phyloP scores from a whole-genome alignment of 2,888 invertebrate genomes.

The Tenthredo scrophulariae region DNA sequence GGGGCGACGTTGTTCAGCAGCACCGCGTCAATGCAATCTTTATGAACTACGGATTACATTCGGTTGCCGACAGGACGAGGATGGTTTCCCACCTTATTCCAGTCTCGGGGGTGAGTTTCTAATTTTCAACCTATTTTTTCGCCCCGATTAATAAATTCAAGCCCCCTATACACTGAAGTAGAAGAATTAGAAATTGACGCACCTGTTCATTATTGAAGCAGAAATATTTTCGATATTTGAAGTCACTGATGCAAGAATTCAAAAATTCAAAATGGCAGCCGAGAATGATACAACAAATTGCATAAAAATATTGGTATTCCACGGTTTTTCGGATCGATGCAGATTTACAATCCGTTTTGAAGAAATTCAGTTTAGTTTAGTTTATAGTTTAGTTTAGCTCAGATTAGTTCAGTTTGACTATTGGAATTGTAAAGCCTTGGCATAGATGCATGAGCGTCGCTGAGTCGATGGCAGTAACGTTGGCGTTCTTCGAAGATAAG shows the following conservation, averaged over 20 bases:
- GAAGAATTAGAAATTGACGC: too few species aligned
- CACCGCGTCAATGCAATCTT: slow-evolving; percentile 70
- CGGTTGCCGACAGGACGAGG: slow-evolving; percentile 65
- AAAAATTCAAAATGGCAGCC: neutral
- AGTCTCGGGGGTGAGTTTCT: slow-evolving; percentile 70
- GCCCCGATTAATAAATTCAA: neutral
- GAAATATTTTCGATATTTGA: neutral
- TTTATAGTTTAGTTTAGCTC: neutral
- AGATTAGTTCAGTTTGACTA: neutral
- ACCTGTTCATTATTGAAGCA: neutral
- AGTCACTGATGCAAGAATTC: neutral
- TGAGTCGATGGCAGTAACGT: slow-evolving; percentile 16
- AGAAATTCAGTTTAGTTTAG: neutral
- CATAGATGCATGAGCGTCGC: slow-evolving; percentile 10
- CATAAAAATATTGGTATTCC: neutral
- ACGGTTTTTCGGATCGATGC: neutral
- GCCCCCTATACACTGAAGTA: too few species aligned
- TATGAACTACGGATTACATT: slow-evolving; percentile 67
- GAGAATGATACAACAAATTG: neutral
- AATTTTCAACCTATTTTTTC: neutral
- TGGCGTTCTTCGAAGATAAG: slow-evolving; percentile 35
- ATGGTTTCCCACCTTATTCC: slow-evolving; percentile 73
- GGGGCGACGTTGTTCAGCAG: slow-evolving; percentile 64
- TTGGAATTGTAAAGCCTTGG: slow-evolving; percentile 26
- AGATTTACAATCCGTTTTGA: neutral